Evolutionary conservation across 1,140 invertebrate genomes (phyloP), one percentile per base, ranked within the genome.

Genomic region (Ganaspis sp.): DNA sequence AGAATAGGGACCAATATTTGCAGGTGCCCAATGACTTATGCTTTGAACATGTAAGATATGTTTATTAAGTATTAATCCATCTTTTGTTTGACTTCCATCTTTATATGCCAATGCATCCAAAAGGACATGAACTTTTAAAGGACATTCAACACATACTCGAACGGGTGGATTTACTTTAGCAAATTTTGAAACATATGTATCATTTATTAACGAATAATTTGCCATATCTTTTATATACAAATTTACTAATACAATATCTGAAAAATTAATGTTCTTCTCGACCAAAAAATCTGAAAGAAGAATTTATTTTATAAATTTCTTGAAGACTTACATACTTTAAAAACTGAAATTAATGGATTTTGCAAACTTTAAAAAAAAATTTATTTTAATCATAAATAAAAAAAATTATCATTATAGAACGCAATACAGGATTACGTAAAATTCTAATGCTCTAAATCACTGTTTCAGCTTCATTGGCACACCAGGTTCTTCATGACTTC

Each of bases 1-100:
- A 87, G 97, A 98, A 89, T 98, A 99, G 37, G 98, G 97, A 15
- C 97, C 97, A 82, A 99, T 98, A 87, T 98, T 98, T 53, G 97
- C 97, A 5, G 97, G 97, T 4, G 97, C 97, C 98, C 98, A 99
- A 91, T 98, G 97, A 23, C 97, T 98, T 75, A 98, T 95, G 70
- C 97, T 95, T 90, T 98, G 97, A 29, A 98, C 97, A 90, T 98
- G 97, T 95, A 98, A 96, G 9, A 95, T 96, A 54, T 94, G 92
- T 82, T 94, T 93, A 73, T 92, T 90, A 72, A 86, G 87, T 69
- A 83, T 72, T 80, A 87, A 85, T 26, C 85, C 88, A 81, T 89
- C 89, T 79, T 87, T 87, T 73, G 82, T 90, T 53, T 84, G 34
- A 5, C 74, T 70, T 71, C 26, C 49, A 15, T 21, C 70, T 74